Evolutionary conservation across 2,888 invertebrate species (phyloP).

Genomic region (Calephelis perditalis): DNA sequence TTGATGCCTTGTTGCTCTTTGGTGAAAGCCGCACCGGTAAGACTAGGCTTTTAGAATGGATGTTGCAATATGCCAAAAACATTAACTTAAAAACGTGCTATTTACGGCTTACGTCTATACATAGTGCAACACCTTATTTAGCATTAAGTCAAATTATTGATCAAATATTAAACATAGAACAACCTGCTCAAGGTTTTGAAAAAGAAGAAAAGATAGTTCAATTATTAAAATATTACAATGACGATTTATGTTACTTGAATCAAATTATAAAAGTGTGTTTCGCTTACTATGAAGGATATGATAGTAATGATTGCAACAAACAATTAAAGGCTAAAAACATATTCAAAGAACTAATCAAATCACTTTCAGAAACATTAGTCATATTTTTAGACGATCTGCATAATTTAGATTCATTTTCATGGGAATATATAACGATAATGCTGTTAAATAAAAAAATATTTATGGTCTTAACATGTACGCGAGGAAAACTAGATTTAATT

Average conservation of each 20-base stretch:
- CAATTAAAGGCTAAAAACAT: slow-evolving; percentile 55
- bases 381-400: slow-evolving; percentile 73
- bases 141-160: slow-evolving; percentile 63
- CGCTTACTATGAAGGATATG: slow-evolving; percentile 59
- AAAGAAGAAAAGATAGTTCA: slow-evolving; percentile 63
- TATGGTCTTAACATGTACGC: slow-evolving; percentile 50
- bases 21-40: slow-evolving; percentile 79
- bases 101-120: slow-evolving; percentile 56
- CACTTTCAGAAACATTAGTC: slow-evolving; percentile 46
- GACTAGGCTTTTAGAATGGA: slow-evolving; percentile 74
- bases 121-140: slow-evolving; percentile 60
- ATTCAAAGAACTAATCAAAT: slow-evolving; percentile 53
- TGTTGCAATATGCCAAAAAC: slow-evolving; percentile 52
- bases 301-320: slow-evolving; percentile 49
- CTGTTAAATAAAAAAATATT: slow-evolving; percentile 52
- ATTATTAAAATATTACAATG: slow-evolving; percentile 45
- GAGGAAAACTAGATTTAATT: slow-evolving; percentile 56
- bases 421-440: slow-evolving; percentile 61
- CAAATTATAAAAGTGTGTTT: slow-evolving; percentile 71
- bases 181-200: slow-evolving; percentile 51
- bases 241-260: slow-evolving; percentile 76
- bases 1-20: slow-evolving; percentile 75
- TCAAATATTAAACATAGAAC: slow-evolving; percentile 54
- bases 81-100: slow-evolving; percentile 41
- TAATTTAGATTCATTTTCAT: slow-evolving; percentile 62